Evolutionary conservation across 1,140 invertebrate species (phyloP).

Genomic region (Anthonomus grandis): DNA sequence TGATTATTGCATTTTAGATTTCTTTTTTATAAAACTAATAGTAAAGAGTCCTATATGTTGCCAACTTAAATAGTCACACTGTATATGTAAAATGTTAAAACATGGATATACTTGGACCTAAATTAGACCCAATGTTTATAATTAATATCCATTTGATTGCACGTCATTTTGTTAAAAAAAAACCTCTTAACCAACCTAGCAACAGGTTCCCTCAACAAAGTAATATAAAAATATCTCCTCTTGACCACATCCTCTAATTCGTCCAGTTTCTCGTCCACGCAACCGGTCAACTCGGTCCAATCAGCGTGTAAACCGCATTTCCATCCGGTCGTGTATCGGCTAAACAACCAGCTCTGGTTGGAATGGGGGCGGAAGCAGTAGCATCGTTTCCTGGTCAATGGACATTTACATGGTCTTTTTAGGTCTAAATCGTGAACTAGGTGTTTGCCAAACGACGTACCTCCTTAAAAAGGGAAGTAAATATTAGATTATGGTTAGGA

Average conservation of each 20-base stretch:
- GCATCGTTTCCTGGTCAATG: slow-evolving; percentile 77
- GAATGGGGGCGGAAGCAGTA: slow-evolving; percentile 88
- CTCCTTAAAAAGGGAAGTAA: slow-evolving; percentile 57
- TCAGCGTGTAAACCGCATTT: slow-evolving; percentile 97
- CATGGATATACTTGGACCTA: too few species aligned
- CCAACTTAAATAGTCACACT: too few species aligned
- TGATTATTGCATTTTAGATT: too few species aligned
- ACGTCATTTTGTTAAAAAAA: too few species aligned
- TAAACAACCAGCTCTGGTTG: slow-evolving; percentile 95
- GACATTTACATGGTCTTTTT: slow-evolving; percentile 81
- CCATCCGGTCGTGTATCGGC: slow-evolving; percentile 98
- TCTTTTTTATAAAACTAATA: too few species aligned
- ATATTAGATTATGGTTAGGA: neutral
- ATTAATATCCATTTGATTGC: too few species aligned
- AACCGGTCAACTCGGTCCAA: slow-evolving; percentile 93
- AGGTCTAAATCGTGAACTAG: slow-evolving; percentile 90
- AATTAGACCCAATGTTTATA: too few species aligned
- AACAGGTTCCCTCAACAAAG: slow-evolving; percentile 89
- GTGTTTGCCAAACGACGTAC: slow-evolving; percentile 93
- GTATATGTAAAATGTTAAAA: too few species aligned
- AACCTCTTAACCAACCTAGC: slow-evolving; percentile 47
- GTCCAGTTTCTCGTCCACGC: slow-evolving; percentile 83
- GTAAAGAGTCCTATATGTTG: too few species aligned
- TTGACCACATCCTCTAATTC: slow-evolving; percentile 81
- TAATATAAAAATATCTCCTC: slow-evolving; percentile 93